Conservation (phyloP, 2,113 vertebrate species). For the Sceloporus tristichus region DNA sequence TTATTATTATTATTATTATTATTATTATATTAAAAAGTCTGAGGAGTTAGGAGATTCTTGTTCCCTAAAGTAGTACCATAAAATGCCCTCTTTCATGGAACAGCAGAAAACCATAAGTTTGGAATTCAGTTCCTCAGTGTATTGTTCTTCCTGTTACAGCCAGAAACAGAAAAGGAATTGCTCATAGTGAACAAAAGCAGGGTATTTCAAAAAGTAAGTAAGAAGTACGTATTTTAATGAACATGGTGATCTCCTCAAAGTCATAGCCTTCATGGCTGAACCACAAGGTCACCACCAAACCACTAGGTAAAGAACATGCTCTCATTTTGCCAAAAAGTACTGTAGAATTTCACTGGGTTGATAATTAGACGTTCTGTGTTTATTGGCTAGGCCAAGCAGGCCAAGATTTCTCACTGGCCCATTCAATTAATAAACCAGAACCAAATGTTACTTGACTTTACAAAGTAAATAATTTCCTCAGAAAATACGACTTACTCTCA, state of each 20-base stretch:
- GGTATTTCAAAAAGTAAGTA: not conserved
- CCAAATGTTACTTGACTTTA: not conserved
- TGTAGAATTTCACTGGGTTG: not conserved
- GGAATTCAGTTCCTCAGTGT: not conserved
- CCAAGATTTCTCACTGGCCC: not conserved
- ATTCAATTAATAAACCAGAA: slow-evolving; percentile 1
- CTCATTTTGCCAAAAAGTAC: not conserved
- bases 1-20: too few species aligned
- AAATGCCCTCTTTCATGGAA: not conserved
- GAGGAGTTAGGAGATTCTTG: not conserved
- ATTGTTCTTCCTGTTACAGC: not conserved
- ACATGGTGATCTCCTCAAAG: not conserved
- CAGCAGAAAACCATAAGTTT: not conserved
- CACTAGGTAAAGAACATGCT: not conserved
- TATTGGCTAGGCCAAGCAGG: not conserved
- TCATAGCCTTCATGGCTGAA: not conserved
- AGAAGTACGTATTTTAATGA: not conserved
- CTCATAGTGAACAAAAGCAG: not conserved
- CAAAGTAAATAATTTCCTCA: not conserved
- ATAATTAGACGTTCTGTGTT: not conserved
- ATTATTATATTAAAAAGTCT: not conserved
- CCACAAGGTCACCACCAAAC: not conserved
- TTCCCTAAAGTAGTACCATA: not conserved
- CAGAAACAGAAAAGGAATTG: not conserved
- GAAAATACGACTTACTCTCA: not conserved